These are phyloP conservation scores for Synergus itoensis DNA, from an alignment of 2,888 invertebrate genomes.

Conservation along the genomic window DNA sequence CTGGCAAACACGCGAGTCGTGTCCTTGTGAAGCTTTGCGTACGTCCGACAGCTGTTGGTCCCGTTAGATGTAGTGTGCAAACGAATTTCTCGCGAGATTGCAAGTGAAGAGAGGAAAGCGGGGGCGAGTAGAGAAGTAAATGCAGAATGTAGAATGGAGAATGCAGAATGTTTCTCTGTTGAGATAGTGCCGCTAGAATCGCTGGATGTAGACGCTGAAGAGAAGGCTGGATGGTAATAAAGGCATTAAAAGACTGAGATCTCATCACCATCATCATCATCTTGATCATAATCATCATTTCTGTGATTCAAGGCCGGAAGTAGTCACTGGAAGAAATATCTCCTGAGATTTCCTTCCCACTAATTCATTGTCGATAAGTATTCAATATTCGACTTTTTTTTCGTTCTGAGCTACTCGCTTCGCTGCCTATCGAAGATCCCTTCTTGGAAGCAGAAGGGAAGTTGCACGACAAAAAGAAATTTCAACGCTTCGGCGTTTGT, in stretches of 20 bases:
- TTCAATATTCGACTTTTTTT: slow-evolving; percentile 1
- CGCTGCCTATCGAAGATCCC: slow-evolving; percentile 4
- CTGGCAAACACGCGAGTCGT: slow-evolving; percentile 54
- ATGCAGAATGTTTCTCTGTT: slow-evolving; percentile 1
- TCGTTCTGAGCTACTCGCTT: neutral
- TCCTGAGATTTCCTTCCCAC: slow-evolving; percentile 6
- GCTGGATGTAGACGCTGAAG: neutral
- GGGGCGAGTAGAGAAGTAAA: slow-evolving; percentile 43
- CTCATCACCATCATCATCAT: slow-evolving; percentile 9
- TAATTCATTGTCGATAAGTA: slow-evolving; percentile 18
- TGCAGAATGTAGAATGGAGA: slow-evolving; percentile 31
- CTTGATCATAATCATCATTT: neutral
- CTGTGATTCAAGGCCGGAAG: slow-evolving; percentile 12
- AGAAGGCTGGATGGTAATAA: neutral
- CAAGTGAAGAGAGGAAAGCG: slow-evolving; percentile 15
- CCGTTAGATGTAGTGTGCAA: slow-evolving; percentile 58
- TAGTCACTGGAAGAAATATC: slow-evolving; percentile 2
- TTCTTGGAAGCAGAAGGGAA: slow-evolving; percentile 44
- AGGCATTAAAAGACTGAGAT: slow-evolving; percentile 1
- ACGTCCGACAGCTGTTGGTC: slow-evolving; percentile 67
- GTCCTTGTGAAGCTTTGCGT: slow-evolving; percentile 55
- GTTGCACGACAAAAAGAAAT: slow-evolving; percentile 51
- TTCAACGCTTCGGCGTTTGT: slow-evolving; percentile 50
- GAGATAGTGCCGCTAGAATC: neutral
- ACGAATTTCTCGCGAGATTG: slow-evolving; percentile 10